Evolutionary conservation across 2,797 vertebrate genomes (phyloP), one percentile per base, ranked within the genome.

Genomic region (Phalloptychus januarius): DNA sequence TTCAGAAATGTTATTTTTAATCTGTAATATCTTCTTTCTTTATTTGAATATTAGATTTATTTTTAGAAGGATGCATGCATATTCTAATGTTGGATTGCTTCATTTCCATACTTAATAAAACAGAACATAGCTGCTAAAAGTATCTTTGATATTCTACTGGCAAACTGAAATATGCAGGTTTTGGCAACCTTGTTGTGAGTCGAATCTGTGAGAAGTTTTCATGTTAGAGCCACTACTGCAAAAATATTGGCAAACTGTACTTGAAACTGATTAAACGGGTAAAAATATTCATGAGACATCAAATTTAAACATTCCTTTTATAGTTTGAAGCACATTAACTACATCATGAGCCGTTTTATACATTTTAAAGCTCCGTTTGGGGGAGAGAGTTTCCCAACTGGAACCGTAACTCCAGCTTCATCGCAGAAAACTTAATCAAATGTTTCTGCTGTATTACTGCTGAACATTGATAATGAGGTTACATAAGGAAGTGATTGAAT

Each of bases 181-280:
- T 50, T 71, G 76, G 56, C 78, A 87, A 75, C 50, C 6, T 42
- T 13, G 31, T 31, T 44, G 8, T 25, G 11, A n/a, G 46, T 40
- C 11, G 44, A 12, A 65, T 56, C 52, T 67, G 42, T 42, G 72
- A 45, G 72, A 56, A 28, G 15, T 36, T 71, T 65, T 56, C n/a
- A 31, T 63, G 77, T 73, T 82, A 58, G 28, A 76, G 33, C 12
- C 40, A 46, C 23, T 13, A 23, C 74, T 73, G 13, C 40, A 54
- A 69, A 28, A 33, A 33, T 44, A 44, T 38, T 71, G 36, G 12
- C 23, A 2, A 69, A 54, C 48, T 71, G n/a, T 23, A 42, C 31
- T 13, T 73, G 52, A 74, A 72, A 28, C 12, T 63, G 10, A 75
- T 44, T 46, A 52, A 36, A 70, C 11, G 10, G 42, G n/a, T 61